A percentile compares a stretch with the other conserved stretches of the same genome.
These are phyloP conservation scores for Poecile atricapillus DNA, from an alignment of 2,113 vertebrate species.

Conservation along the genomic window DNA sequence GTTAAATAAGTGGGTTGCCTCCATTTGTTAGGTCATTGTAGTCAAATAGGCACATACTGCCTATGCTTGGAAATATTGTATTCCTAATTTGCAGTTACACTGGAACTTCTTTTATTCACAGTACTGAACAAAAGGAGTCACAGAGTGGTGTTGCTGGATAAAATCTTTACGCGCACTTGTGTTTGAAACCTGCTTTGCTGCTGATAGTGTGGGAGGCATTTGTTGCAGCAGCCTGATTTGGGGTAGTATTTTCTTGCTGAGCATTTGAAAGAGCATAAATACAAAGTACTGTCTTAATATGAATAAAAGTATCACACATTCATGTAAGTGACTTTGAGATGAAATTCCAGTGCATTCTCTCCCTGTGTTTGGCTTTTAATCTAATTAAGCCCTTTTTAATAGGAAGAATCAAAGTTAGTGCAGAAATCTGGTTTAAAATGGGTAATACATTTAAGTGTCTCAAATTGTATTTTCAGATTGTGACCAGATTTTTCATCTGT, in stretches of 20 bases:
- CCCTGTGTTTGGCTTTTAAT: neutral
- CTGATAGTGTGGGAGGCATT: neutral
- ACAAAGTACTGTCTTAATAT: neutral
- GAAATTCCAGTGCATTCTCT: neutral
- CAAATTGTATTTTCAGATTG: neutral
- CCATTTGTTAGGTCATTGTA: neutral
- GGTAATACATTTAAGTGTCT: neutral
- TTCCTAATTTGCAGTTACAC: neutral
- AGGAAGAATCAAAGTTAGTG: neutral
- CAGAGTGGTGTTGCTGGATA: neutral
- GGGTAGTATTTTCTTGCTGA: neutral
- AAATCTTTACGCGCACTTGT: neutral
- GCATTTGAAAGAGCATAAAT: neutral
- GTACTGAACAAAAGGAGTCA: neutral
- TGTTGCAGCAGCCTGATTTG: neutral
- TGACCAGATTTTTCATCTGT: neutral
- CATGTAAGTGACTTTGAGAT: neutral
- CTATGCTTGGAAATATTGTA: neutral
- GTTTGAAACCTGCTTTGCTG: neutral
- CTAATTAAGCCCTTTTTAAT: neutral
- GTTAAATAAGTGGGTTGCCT: neutral
- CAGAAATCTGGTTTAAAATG: neutral
- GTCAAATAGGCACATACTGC: neutral
- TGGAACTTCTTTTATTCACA: neutral
- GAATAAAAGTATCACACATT: neutral